phyloP scores from a whole-genome alignment of 2,888 invertebrate genomes.

The Epistrophella euchroma region DNA sequence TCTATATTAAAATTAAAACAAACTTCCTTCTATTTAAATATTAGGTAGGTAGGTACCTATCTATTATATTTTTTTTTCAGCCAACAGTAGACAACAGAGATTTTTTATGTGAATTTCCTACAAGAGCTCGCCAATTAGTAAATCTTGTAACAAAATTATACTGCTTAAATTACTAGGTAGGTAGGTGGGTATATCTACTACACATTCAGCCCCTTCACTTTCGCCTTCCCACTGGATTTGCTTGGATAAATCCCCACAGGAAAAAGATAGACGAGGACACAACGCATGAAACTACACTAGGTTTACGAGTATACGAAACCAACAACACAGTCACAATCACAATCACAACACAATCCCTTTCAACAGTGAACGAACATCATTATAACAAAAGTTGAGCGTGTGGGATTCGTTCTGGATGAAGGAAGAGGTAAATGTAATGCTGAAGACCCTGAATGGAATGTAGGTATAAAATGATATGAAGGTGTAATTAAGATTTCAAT shows the following conservation, averaged over 20 bases:
- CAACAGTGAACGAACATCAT: constrained; percentile 47
- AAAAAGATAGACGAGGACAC: constrained; percentile 5
- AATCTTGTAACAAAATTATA: constrained; percentile 32
- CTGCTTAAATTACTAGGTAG: constrained; percentile 34
- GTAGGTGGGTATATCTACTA: too few relatives aligned
- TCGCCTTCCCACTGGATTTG: neutral
- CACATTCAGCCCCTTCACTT: neutral
- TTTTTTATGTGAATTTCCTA: constrained; percentile 2
- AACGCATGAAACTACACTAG: neutral
- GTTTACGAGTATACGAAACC: neutral
- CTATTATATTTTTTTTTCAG: neutral
- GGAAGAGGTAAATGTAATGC: constrained; percentile 22
- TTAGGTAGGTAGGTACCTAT: too few relatives aligned
- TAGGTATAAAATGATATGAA: constrained; percentile 7
- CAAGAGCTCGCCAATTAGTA: constrained; percentile 22
- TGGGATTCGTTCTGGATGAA: constrained; percentile 36
- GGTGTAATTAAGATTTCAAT: constrained; percentile 70
- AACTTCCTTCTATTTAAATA: too few relatives aligned
- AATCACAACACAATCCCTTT: constrained; percentile 8
- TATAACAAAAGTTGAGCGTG: constrained; percentile 54
- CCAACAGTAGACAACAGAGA: constrained; percentile 1
- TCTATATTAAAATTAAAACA: too few relatives aligned
- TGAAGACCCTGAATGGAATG: constrained; percentile 15
- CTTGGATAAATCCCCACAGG: neutral
- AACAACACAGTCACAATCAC: neutral